Evolutionary conservation across 2,113 vertebrate genomes (phyloP).

Genomic region (Gallinago undulata): DNA sequence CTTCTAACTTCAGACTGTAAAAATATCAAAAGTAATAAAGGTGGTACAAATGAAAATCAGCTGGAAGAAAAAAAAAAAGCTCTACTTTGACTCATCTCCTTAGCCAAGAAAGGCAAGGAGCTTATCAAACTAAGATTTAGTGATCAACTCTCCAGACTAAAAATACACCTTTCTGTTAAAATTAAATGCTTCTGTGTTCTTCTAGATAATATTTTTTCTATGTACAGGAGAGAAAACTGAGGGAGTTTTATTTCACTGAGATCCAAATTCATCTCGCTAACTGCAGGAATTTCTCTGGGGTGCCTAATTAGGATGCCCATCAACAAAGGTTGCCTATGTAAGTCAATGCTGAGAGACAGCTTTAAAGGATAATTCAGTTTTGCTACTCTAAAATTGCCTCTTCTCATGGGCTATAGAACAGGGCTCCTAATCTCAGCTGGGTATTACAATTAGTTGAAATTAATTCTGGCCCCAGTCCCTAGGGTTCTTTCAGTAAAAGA

Average conservation of each 20-base stretch:
- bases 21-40: not conserved
- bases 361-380: conserved; percentile 48
- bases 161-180: not conserved
- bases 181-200: not conserved
- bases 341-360: conserved; percentile 31
- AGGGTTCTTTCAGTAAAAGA: not conserved
- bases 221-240: not conserved
- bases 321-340: conserved; percentile 43
- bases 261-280: conserved; percentile 39
- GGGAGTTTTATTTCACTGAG: conserved; percentile 7
- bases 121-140: not conserved
- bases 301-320: conserved; percentile 41
- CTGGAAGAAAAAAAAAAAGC: not conserved
- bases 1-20: not conserved
- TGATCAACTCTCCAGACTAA: not conserved
- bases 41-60: not conserved
- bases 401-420: conserved; percentile 31
- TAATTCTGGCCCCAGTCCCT: conserved; percentile 34
- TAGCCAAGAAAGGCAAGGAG: not conserved
- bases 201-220: not conserved
- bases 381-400: conserved; percentile 40
- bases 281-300: conserved; percentile 54
- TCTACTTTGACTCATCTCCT: not conserved
- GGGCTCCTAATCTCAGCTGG: conserved; percentile 45
- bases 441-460: conserved; percentile 39